Conservation (phyloP, 1,140 invertebrate genomes). For the Mactra quadrangularis region DNA sequence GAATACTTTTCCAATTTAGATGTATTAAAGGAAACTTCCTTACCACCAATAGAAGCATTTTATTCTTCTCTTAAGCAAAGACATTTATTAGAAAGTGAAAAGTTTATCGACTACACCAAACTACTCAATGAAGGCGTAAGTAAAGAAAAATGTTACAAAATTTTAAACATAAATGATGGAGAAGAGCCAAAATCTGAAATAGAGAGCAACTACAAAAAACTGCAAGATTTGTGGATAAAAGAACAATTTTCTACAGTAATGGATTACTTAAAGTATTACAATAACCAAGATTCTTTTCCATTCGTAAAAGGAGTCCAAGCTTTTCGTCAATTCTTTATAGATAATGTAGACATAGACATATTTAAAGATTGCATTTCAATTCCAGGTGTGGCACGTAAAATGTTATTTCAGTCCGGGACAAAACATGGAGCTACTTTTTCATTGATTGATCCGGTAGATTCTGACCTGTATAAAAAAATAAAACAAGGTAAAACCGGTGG, state of each 20-base stretch:
- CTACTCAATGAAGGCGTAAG: neutral
- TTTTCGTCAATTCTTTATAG: neutral
- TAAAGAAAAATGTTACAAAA: constrained; percentile 1
- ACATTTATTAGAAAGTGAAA: constrained; percentile 20
- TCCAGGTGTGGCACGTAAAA: neutral
- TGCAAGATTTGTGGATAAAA: neutral
- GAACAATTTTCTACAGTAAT: neutral
- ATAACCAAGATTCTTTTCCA: neutral
- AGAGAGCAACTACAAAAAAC: neutral
- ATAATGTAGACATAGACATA: neutral
- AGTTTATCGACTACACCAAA: neutral
- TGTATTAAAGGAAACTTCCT: neutral
- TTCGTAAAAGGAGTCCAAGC: neutral
- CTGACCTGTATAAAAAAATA: too few relatives aligned
- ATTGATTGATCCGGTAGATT: too few relatives aligned
- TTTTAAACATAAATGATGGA: constrained; percentile 1
- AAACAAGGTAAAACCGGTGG: too few relatives aligned
- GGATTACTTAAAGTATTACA: constrained; percentile 6
- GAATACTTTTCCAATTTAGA: constrained; percentile 39
- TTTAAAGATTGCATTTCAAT: constrained; percentile 25
- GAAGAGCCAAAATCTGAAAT: neutral
- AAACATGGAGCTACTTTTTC: too few relatives aligned
- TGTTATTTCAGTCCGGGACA: neutral
- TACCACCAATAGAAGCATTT: constrained; percentile 32
- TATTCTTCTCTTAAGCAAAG: constrained; percentile 34